Evolutionary conservation across 1,140 invertebrate genomes (phyloP).

Genomic region (Bilobella aurantiaca): DNA sequence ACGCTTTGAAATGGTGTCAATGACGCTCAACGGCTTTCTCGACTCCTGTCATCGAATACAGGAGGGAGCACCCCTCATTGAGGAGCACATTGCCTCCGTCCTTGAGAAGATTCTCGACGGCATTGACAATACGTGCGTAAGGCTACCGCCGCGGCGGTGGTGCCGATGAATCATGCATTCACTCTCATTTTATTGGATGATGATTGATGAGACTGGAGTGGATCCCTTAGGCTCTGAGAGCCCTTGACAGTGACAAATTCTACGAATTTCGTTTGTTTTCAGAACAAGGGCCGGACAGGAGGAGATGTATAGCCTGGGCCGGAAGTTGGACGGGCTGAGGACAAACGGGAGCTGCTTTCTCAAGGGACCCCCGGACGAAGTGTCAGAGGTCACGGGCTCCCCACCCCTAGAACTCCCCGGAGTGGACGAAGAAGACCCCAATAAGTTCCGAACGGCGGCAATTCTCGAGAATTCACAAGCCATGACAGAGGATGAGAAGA

Average conservation of each 20-base stretch:
- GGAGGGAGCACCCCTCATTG: slow-evolving; percentile 23
- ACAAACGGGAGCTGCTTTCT: neutral
- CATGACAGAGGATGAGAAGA: slow-evolving; percentile 25
- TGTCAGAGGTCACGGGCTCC: no score
- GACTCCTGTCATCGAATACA: slow-evolving; percentile 30
- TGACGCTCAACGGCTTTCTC: slow-evolving; percentile 28
- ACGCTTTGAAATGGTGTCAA: slow-evolving; percentile 31
- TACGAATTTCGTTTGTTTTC: neutral
- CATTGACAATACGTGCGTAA: slow-evolving; percentile 28
- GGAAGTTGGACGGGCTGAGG: neutral
- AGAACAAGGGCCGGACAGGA: neutral
- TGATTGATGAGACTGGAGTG: neutral
- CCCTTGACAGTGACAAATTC: slow-evolving; percentile 6
- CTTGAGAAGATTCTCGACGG: slow-evolving; percentile 25
- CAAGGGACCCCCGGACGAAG: neutral
- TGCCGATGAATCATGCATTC: neutral
- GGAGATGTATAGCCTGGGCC: neutral
- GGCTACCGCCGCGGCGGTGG: neutral
- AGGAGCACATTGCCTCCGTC: slow-evolving; percentile 26
- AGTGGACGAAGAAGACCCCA: neutral
- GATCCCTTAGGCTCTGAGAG: neutral
- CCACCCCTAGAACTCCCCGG: no score
- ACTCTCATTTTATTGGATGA: neutral
- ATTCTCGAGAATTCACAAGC: slow-evolving; percentile 11
- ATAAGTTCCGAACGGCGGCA: neutral